phyloP scores from a whole-genome alignment of 2,888 invertebrate genomes.

The Notocelia uddmanniana region DNA sequence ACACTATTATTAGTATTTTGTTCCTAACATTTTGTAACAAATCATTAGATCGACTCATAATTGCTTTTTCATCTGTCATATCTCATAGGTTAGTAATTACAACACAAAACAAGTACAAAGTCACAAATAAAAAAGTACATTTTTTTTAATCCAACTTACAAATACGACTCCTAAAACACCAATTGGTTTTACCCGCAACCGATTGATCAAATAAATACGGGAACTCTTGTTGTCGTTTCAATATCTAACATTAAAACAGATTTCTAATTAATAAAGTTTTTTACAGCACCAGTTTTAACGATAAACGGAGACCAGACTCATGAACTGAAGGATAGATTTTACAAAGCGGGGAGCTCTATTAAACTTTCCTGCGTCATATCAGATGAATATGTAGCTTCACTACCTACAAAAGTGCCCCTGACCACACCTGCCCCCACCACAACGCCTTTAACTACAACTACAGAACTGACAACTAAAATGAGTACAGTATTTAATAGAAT shows the following conservation, averaged over 20 bases:
- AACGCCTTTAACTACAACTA: slow-evolving; percentile 71
- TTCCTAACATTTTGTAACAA: no score
- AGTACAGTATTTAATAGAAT: slow-evolving; percentile 81
- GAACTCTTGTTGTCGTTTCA: background rate
- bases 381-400: slow-evolving; percentile 70
- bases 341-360: slow-evolving; percentile 90
- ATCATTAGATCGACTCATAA: no score
- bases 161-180: slow-evolving; percentile 4
- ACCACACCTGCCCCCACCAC: slow-evolving; percentile 65
- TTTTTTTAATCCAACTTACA: background rate
- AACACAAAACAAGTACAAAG: no score
- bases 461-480: slow-evolving; percentile 75
- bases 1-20: no score
- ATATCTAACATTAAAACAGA: background rate
- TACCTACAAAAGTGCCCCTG: slow-evolving; percentile 64
- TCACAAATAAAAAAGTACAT: background rate
- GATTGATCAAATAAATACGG: slow-evolving; percentile 9
- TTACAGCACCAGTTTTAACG: slow-evolving; percentile 89
- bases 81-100: no score
- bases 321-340: slow-evolving; percentile 89
- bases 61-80: no score
- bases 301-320: slow-evolving; percentile 90
- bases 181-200: background rate
- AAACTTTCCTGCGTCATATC: slow-evolving; percentile 88
- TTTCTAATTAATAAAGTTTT: background rate